phyloP scores from a whole-genome alignment of 2,797 vertebrate genomes.

The Rhynchonycteris naso region DNA sequence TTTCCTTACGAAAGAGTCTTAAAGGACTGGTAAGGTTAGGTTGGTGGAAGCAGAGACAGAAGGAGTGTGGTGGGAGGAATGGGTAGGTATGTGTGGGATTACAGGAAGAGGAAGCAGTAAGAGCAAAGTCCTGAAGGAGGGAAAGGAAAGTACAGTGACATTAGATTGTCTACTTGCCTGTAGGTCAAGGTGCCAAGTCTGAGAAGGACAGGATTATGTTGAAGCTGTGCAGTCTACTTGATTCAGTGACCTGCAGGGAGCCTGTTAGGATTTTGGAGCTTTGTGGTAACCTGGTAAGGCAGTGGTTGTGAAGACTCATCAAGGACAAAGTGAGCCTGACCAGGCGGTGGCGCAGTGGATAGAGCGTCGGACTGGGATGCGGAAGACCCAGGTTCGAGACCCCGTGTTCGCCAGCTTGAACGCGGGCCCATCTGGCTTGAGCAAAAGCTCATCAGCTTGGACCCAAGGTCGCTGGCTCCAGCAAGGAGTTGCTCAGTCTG shows the following conservation, averaged over 20 bases:
- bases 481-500: too few relatives aligned
- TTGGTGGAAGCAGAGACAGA: not conserved
- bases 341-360: too few relatives aligned
- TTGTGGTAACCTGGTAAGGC: not conserved
- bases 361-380: too few relatives aligned
- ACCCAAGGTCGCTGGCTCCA: too few relatives aligned
- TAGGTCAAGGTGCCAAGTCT: not conserved
- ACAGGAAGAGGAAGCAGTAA: not conserved
- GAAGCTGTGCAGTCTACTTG: not conserved
- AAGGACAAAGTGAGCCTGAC: not conserved
- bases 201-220: not conserved
- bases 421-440: too few relatives aligned
- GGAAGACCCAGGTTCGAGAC: too few relatives aligned
- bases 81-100: not conserved
- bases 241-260: not conserved
- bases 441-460: too few relatives aligned
- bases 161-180: not conserved
- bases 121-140: not conserved
- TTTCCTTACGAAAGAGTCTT: not conserved
- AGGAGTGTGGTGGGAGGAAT: rapidly evolving
- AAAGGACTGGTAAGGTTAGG: not conserved
- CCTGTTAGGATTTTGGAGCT: not conserved
- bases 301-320: not conserved
- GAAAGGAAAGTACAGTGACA: not conserved
- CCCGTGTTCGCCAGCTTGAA: too few relatives aligned